Evolutionary conservation across 2,888 invertebrate genomes (phyloP).

Genomic region (Ecliptopera silaceata): DNA sequence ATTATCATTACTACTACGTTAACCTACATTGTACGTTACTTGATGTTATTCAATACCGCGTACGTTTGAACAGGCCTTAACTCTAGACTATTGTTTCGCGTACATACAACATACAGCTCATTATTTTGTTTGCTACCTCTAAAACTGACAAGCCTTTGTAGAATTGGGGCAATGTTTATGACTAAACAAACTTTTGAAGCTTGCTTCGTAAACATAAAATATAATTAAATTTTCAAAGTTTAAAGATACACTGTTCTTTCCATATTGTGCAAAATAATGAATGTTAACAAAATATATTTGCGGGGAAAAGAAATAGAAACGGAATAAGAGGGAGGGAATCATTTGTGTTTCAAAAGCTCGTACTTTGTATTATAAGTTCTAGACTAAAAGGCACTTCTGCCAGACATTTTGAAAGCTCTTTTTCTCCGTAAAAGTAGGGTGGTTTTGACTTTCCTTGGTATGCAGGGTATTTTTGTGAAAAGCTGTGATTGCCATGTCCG

Average conservation of each 20-base stretch:
- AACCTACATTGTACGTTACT: too few species aligned
- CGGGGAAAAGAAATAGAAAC: constrained; percentile 1
- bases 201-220: constrained; percentile 12
- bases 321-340: constrained; percentile 13
- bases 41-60: too few species aligned
- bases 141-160: background rate
- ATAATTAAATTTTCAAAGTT: constrained; percentile 14
- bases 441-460: too few species aligned
- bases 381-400: constrained; percentile 16
- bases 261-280: constrained; percentile 13
- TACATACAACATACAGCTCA: background rate
- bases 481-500: too few species aligned
- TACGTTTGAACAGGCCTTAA: too few species aligned
- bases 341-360: constrained; percentile 15
- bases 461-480: too few species aligned
- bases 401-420: background rate
- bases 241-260: constrained; percentile 1
- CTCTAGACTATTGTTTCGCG: too few species aligned
- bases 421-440: background rate
- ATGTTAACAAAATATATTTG: constrained; percentile 15
- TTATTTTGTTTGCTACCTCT: constrained; percentile 1
- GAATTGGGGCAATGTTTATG: constrained; percentile 4
- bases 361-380: constrained; percentile 15
- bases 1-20: too few species aligned
- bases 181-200: constrained; percentile 5